Percentiles rank a stretch among this genome's conserved stretches.
Evolutionary conservation across 1,140 invertebrate genomes (phyloP).

Genomic region (Cheumatopsyche charites): DNA sequence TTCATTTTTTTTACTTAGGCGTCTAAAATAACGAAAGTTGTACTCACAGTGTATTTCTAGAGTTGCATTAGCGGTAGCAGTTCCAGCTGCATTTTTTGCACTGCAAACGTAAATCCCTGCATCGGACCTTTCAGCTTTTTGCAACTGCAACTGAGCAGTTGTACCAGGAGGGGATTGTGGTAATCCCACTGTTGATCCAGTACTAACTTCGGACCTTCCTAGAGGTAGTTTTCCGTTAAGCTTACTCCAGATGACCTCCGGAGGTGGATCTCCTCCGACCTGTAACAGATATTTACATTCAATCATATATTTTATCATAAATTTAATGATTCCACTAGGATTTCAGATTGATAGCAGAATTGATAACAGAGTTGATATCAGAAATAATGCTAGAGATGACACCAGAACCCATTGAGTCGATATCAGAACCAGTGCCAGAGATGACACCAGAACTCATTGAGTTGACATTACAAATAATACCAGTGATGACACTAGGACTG

Average conservation of each 20-base stretch:
- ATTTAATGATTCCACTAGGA: too few relatives aligned
- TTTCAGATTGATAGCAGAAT: too few relatives aligned
- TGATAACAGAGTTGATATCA: too few relatives aligned
- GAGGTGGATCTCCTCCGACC: slow-evolving; percentile 83
- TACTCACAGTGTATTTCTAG: slow-evolving; percentile 61
- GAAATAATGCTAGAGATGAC: too few relatives aligned
- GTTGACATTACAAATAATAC: too few relatives aligned
- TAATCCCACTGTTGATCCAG: slow-evolving; percentile 2
- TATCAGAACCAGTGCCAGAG: too few relatives aligned
- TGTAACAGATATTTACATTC: slow-evolving; percentile 14
- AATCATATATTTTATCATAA: not conserved
- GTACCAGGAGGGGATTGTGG: slow-evolving; percentile 15
- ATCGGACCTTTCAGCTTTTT: slow-evolving; percentile 57
- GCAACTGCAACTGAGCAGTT: slow-evolving; percentile 51
- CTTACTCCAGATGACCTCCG: slow-evolving; percentile 84
- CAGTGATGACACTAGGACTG: too few relatives aligned
- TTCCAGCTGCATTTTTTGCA: slow-evolving; percentile 59
- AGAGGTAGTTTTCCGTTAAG: slow-evolving; percentile 57
- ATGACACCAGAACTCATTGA: too few relatives aligned
- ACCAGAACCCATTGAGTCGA: not conserved
- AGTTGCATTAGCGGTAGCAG: slow-evolving; percentile 57
- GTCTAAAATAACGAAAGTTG: not conserved
- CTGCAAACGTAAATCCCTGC: slow-evolving; percentile 60
- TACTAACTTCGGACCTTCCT: slow-evolving; percentile 35
- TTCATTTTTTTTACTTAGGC: too few relatives aligned